Conservation (phyloP, 2,797 vertebrate species). For the Myotis myotis region DNA sequence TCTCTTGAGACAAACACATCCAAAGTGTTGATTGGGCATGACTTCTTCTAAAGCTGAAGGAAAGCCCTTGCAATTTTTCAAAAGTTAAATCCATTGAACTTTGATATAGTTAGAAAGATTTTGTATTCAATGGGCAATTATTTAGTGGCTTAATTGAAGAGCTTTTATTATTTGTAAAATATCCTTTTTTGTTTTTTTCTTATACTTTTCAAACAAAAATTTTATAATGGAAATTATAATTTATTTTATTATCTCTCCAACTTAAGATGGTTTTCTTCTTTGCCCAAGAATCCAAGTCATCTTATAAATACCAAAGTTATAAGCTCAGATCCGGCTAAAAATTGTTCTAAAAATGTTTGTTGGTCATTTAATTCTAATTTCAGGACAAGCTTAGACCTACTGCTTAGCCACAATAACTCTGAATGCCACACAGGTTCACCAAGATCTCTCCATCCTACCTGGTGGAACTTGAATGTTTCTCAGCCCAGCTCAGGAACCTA, state of each 20-base stretch:
- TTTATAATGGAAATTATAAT: slow-evolving; percentile 35
- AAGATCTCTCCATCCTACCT: not conserved
- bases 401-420: not conserved
- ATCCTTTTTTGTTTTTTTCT: not conserved
- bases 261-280: not conserved
- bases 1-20: not conserved
- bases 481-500: not conserved
- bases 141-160: not conserved
- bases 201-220: slow-evolving; percentile 9
- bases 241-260: slow-evolving; percentile 1
- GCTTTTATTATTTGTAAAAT: slow-evolving; percentile 11
- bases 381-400: not conserved
- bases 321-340: not conserved
- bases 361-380: slow-evolving; percentile 27
- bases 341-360: not conserved
- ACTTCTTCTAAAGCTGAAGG: not conserved
- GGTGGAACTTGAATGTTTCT: not conserved
- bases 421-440: not conserved
- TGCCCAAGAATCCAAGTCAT: not conserved
- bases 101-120: not conserved
- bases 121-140: not conserved
- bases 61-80: not conserved
- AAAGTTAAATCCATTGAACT: not conserved
- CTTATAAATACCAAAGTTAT: not conserved
- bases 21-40: not conserved